Evolutionary conservation across 2,888 invertebrate genomes (phyloP), one percentile per base, ranked within the genome.

Genomic region (Mesorhabditis belari): DNA sequence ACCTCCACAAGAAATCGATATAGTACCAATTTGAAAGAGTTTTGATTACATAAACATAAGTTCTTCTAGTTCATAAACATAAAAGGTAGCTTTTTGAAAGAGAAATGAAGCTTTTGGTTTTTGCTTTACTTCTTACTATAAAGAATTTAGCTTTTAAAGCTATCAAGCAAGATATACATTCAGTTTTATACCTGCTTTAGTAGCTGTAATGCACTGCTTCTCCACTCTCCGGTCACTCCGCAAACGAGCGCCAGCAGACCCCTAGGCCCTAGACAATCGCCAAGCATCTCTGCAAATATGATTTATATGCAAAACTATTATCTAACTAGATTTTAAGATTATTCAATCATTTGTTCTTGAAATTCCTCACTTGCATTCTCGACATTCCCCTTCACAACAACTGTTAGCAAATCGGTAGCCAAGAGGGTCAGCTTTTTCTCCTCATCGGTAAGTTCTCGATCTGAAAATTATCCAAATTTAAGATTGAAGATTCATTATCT

Each of bases 341-440:
- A 17, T 44, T 44, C 12, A 12, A 44, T 17, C 23, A 27, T 19
- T 25, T 9, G 9, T 9, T 19, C 4, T 4, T 51, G 3, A 26
- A 50, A 49, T 51, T 27, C 56, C 58, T 49, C 44, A 66, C 64
- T 64, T 9, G 65, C 75, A 58, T 79, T 77, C 52, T 73, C 68
- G 4, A 65, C 53, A 55, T 79, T 78, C 25, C 75, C 72, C 52
- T 79, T 93, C 5, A 89, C 88, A 72, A 88, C 88, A 69, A 89
- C 87, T 0, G 91, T 90, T 59, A 95, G 83, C 3, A 91, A 89
- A 80, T 94, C 94, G 85, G 94, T 89, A 0, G 92, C 87, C 76
- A 91, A 85, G 66, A 87, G 87, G 12, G 93, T 92, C 68, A 94
- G 83, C 71, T 88, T 87, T 79, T 90, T 89, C 79, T 90, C 88